phyloP scores from a whole-genome alignment of 1,140 invertebrate species.

The Drosophila nasuta region DNA sequence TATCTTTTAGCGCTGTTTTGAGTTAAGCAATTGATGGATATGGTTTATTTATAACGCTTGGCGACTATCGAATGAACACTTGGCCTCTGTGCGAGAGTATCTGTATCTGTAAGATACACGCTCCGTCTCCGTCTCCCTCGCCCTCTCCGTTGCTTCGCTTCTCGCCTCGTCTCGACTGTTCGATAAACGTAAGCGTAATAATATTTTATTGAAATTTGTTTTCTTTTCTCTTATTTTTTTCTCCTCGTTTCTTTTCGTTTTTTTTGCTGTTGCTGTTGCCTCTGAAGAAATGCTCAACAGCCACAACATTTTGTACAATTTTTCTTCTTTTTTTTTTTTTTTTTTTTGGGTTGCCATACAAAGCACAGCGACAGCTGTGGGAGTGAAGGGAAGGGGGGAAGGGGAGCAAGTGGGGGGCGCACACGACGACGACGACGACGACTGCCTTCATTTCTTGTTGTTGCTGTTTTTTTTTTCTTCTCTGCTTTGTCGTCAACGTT shows the following conservation, averaged over 20 bases:
- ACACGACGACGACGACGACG: constrained; percentile 39
- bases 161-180: constrained; percentile 32
- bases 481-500: constrained; percentile 54
- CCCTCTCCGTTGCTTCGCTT: constrained; percentile 4
- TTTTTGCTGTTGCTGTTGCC: constrained; percentile 64
- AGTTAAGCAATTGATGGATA: constrained; percentile 84
- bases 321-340: constrained; percentile 16
- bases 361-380: neutral
- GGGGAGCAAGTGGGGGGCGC: neutral
- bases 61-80: constrained; percentile 71
- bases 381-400: neutral
- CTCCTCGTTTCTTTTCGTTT: constrained; percentile 51
- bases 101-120: constrained; percentile 76
- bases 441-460: constrained; percentile 51
- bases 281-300: constrained; percentile 44
- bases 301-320: constrained; percentile 53
- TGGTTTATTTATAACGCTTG: constrained; percentile 84
- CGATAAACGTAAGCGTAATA: constrained; percentile 83
- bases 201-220: constrained; percentile 84
- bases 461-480: constrained; percentile 30
- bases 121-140: constrained; percentile 18
- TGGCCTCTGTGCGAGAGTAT: constrained; percentile 51
- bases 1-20: constrained; percentile 83
- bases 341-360: constrained; percentile 33
- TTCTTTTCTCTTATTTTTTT: constrained; percentile 62